phyloP scores from a whole-genome alignment of 2,797 vertebrate genomes.

The Gymnodraco acuticeps region DNA sequence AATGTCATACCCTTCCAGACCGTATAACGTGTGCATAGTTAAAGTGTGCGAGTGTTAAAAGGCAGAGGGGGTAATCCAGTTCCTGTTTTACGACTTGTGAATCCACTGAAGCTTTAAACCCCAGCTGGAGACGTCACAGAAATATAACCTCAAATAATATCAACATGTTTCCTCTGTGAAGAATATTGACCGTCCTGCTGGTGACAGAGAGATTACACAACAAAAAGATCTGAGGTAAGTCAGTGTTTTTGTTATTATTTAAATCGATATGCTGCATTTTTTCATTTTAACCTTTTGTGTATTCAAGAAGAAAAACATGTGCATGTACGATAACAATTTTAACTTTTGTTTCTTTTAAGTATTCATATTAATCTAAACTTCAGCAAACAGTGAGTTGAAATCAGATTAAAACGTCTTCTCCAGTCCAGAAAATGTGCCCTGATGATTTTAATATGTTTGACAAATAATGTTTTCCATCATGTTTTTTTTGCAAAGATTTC shows the following conservation, averaged over 20 bases:
- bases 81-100: slow-evolving; percentile 46
- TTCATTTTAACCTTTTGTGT: neutral
- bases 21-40: too few relatives aligned
- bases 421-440: too few relatives aligned
- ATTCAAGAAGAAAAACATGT: too few relatives aligned
- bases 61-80: slow-evolving; percentile 7
- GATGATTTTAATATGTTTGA: too few relatives aligned
- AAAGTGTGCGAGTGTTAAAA: slow-evolving; percentile 7
- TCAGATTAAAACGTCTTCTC: too few relatives aligned
- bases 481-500: too few relatives aligned
- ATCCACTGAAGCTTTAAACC: slow-evolving; percentile 11
- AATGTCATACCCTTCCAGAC: too few relatives aligned
- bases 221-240: slow-evolving; percentile 17
- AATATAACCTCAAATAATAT: neutral
- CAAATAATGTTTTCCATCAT: too few relatives aligned
- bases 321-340: neutral
- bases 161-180: neutral
- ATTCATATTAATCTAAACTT: too few relatives aligned
- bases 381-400: too few relatives aligned
- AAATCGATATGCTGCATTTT: too few relatives aligned
- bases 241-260: neutral
- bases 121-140: neutral
- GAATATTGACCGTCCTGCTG: neutral
- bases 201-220: neutral
- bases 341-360: too few relatives aligned